Conservation (phyloP, 1,140 invertebrate species). For the Brachionus calyciflorus region DNA sequence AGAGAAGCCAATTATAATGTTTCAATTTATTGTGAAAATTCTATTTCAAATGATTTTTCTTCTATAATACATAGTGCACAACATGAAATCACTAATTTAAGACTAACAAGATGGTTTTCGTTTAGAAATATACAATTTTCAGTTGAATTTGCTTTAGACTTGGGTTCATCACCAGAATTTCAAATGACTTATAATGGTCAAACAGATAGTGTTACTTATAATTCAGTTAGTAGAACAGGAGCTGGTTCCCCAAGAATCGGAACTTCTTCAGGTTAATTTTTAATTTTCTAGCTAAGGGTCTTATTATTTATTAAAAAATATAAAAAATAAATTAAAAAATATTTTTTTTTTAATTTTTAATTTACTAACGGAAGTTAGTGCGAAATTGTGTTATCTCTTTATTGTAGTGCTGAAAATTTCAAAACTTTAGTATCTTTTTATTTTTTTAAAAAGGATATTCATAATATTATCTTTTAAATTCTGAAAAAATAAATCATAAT, state of each 20-base stretch:
- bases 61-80: background rate
- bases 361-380: no score
- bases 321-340: no score
- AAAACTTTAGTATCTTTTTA: no score
- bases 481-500: no score
- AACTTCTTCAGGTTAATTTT: background rate
- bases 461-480: no score
- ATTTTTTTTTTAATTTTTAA: no score
- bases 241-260: background rate
- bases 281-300: no score
- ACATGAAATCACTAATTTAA: background rate
- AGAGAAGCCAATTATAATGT: background rate
- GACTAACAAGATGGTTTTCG: conserved; percentile 1
- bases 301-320: no score
- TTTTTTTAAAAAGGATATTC: no score
- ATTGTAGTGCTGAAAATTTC: no score
- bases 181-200: background rate
- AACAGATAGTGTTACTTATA: background rate
- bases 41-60: background rate
- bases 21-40: background rate
- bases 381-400: no score
- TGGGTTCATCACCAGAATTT: background rate
- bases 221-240: background rate
- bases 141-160: background rate
- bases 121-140: background rate